These are phyloP conservation scores for Cyclina sinensis DNA, from an alignment of 1,140 invertebrate genomes.

Conservation along the genomic window DNA sequence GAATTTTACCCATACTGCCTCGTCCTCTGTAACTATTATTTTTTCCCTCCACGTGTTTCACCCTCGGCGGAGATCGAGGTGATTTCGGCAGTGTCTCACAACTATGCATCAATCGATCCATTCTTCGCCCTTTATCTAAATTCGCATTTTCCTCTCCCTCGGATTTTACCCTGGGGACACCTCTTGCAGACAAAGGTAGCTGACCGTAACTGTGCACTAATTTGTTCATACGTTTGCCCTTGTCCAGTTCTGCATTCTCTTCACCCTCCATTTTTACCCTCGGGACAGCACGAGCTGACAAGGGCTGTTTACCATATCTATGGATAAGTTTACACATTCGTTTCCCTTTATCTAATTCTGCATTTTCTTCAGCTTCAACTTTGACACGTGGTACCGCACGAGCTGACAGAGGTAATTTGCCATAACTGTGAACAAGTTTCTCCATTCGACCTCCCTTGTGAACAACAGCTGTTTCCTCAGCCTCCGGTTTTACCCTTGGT, in stretches of 20 bases:
- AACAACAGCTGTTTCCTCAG: constrained; percentile 65
- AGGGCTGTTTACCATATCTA: constrained; percentile 73
- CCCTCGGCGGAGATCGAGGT: constrained; percentile 40
- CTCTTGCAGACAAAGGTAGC: constrained; percentile 72
- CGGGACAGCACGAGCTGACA: constrained; percentile 75
- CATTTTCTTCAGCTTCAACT: constrained; percentile 78
- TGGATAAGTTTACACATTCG: constrained; percentile 76
- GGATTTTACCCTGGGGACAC: constrained; percentile 81
- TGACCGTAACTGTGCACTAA: constrained; percentile 79
- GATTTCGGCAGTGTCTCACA: constrained; percentile 55
- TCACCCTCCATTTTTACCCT: constrained; percentile 82
- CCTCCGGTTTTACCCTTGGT: constrained; percentile 74
- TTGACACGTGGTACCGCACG: constrained; percentile 75
- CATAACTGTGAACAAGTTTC: constrained; percentile 73
- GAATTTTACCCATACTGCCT: constrained; percentile 59
- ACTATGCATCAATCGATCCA: constrained; percentile 76
- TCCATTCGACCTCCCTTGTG: constrained; percentile 70
- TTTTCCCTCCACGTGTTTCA: constrained; percentile 37
- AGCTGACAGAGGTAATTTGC: constrained; percentile 62
- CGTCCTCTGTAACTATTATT: constrained; percentile 49
- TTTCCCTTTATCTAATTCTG: constrained; percentile 78
- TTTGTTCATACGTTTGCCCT: constrained; percentile 79
- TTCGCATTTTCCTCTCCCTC: constrained; percentile 80
- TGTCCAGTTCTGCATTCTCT: constrained; percentile 76
- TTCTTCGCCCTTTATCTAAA: constrained; percentile 79